A percentile compares a stretch with the other conserved stretches of the same genome.
Evolutionary conservation across 2,797 vertebrate genomes (phyloP).

Genomic region (Hoplostethus atlanticus): DNA sequence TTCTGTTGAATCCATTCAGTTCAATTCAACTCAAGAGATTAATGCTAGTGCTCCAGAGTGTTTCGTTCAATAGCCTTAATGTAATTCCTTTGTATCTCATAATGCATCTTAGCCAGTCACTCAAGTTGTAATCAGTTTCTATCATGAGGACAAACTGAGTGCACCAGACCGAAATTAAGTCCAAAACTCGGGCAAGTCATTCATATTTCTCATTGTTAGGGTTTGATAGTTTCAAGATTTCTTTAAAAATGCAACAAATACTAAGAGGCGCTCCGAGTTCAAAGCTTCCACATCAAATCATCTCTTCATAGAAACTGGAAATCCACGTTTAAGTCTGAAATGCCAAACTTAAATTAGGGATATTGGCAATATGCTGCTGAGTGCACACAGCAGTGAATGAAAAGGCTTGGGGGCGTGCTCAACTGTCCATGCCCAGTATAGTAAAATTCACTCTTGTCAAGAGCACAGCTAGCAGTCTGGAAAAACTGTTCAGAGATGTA

Average conservation of each 20-base stretch:
- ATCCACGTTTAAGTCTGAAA: slow-evolving; percentile 4
- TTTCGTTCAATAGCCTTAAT: slow-evolving; percentile 16
- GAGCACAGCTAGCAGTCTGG: slow-evolving; percentile 35
- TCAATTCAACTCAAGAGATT: neutral
- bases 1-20: slow-evolving; percentile 11
- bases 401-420: slow-evolving; percentile 12
- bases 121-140: neutral
- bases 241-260: neutral
- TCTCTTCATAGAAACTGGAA: slow-evolving; percentile 10
- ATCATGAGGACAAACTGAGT: neutral
- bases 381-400: neutral
- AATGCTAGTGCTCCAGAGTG: slow-evolving; percentile 1
- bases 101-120: slow-evolving; percentile 3
- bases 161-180: neutral
- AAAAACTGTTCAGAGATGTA: slow-evolving; percentile 34
- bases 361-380: slow-evolving; percentile 10
- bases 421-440: slow-evolving; percentile 3
- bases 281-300: slow-evolving; percentile 16
- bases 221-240: neutral
- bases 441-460: slow-evolving; percentile 6
- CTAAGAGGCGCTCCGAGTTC: neutral
- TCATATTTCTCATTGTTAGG: neutral
- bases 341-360: slow-evolving; percentile 6
- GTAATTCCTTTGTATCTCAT: slow-evolving; percentile 23
- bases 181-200: neutral